These are phyloP conservation scores for Ophiothrix spiculata DNA, from an alignment of 35 echinoderm and acorn worm species.

Conservation along the genomic window DNA sequence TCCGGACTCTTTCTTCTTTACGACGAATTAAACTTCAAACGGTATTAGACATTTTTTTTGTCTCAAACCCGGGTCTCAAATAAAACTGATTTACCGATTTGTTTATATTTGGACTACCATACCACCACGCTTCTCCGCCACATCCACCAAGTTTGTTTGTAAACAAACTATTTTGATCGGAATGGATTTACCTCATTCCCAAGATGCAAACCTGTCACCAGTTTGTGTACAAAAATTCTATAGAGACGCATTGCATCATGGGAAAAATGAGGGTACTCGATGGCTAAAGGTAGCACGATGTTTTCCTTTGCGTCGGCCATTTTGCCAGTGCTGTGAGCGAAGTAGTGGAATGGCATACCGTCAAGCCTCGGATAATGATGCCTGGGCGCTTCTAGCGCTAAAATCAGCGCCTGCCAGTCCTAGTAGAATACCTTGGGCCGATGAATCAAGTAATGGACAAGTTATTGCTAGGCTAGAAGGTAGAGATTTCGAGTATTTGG, in stretches of 20 bases:
- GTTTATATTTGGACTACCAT: no score
- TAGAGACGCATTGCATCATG: conserved; percentile 24
- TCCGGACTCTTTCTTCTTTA: no score
- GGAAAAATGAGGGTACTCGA: background rate
- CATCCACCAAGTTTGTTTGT: conserved; percentile 1
- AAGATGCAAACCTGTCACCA: background rate
- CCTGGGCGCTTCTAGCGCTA: conserved; percentile 95
- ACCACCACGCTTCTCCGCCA: no score
- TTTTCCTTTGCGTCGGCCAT: conserved; percentile 93
- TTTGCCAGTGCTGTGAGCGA: conserved; percentile 75
- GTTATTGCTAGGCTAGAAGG: conserved; percentile 88
- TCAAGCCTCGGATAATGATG: conserved; percentile 97
- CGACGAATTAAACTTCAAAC: no score
- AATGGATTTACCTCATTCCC: background rate
- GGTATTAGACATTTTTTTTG: no score
- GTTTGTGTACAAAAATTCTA: background rate
- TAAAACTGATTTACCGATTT: no score
- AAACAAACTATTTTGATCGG: conserved; percentile 13
- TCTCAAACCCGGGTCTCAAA: no score
- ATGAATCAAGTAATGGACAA: conserved; percentile 71
- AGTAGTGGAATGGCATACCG: conserved; percentile 85
- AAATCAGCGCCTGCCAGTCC: conserved; percentile 99
- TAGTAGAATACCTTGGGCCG: conserved; percentile 79
- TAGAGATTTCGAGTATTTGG: conserved; percentile 98
- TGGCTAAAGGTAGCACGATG: conserved; percentile 43